Conservation (phyloP, 1,140 invertebrate species). For the Oedothorax gibbosus region DNA sequence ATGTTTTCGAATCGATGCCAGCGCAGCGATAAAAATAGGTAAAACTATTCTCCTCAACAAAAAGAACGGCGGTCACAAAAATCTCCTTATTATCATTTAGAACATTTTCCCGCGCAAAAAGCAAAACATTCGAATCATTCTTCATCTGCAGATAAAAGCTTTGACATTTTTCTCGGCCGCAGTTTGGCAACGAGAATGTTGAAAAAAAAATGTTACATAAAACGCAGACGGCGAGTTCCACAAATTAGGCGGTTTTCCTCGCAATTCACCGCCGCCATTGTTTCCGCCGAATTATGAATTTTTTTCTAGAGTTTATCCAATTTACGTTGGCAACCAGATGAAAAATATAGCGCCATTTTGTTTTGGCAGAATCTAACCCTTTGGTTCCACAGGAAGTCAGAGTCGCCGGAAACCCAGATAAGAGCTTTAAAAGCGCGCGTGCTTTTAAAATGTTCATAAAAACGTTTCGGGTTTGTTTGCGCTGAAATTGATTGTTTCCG, state of each 20-base stretch:
- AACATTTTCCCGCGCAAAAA: slow-evolving; percentile 11
- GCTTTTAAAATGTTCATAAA: slow-evolving; percentile 13
- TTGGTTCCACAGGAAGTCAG: not conserved
- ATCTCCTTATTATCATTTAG: slow-evolving; percentile 15
- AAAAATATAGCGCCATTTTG: not conserved
- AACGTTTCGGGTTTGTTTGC: not conserved
- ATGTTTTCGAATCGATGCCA: slow-evolving; percentile 15
- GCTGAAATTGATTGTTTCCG: slow-evolving; percentile 28
- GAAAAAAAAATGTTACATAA: not conserved
- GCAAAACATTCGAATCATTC: slow-evolving; percentile 21
- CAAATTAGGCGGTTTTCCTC: slow-evolving; percentile 16
- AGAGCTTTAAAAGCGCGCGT: not conserved
- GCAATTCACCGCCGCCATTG: slow-evolving; percentile 13
- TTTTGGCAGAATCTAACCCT: slow-evolving; percentile 10
- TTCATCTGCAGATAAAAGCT: slow-evolving; percentile 19
- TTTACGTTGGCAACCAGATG: slow-evolving; percentile 15
- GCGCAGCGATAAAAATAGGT: slow-evolving; percentile 20
- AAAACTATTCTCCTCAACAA: not conserved
- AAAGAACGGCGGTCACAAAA: slow-evolving; percentile 12
- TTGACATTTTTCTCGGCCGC: slow-evolving; percentile 25
- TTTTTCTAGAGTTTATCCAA: slow-evolving; percentile 19
- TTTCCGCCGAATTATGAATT: slow-evolving; percentile 7
- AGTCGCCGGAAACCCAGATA: slow-evolving; percentile 1
- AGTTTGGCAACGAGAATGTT: not conserved
- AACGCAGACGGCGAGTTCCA: slow-evolving; percentile 2